Conservation (phyloP, 2,113 vertebrate species). For the Cheilinus undulatus region DNA sequence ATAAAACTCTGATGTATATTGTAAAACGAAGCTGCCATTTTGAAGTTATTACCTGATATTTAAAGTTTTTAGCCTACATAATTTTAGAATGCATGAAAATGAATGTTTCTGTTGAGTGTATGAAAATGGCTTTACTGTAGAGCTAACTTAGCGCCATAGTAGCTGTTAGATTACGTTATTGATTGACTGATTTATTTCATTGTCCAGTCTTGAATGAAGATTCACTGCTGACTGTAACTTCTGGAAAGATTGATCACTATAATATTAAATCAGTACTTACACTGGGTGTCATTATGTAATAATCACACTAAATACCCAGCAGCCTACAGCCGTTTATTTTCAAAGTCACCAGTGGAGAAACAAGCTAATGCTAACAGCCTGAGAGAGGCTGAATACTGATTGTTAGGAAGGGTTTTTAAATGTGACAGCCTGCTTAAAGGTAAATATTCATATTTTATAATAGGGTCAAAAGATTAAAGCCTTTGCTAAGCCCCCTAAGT, state of each 20-base stretch:
- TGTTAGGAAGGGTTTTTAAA: too few relatives aligned
- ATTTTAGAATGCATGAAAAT: conserved; percentile 70
- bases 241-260: too few relatives aligned
- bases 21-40: conserved; percentile 58
- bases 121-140: conserved; percentile 39
- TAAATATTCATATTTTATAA: too few relatives aligned
- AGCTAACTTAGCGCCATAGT: conserved; percentile 5
- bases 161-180: conserved; percentile 16
- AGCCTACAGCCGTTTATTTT: too few relatives aligned
- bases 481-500: background rate
- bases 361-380: too few relatives aligned
- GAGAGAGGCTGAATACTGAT: too few relatives aligned
- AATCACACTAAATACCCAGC: too few relatives aligned
- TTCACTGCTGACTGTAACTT: conserved; percentile 24
- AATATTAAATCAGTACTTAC: too few relatives aligned
- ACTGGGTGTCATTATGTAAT: too few relatives aligned
- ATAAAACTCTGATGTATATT: conserved; percentile 31
- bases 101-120: conserved; percentile 36
- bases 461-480: too few relatives aligned
- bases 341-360: too few relatives aligned
- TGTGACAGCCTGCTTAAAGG: too few relatives aligned
- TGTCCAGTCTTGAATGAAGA: background rate
- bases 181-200: conserved; percentile 34
- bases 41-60: conserved; percentile 28
- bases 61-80: conserved; percentile 15